Evolutionary conservation across 2,113 vertebrate genomes (phyloP).

Genomic region (Coptodon bakossiorum): DNA sequence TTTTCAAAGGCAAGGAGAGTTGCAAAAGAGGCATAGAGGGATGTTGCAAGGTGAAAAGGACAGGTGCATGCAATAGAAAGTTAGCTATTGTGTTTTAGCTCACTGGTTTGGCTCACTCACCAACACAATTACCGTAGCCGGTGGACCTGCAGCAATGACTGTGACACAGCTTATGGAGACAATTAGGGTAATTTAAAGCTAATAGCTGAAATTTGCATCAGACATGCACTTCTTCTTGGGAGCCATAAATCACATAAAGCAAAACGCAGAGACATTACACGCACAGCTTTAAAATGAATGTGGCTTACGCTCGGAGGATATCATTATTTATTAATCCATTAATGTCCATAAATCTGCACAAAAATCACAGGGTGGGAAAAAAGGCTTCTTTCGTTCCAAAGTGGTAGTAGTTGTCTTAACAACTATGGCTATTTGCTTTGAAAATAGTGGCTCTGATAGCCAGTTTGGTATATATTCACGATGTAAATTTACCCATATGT

Average conservation of each 20-base stretch:
- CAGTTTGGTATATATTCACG: not conserved
- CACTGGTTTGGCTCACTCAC: not conserved
- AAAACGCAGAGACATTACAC: not conserved
- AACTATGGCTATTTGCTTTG: not conserved
- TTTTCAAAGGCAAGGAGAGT: not conserved
- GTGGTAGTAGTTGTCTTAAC: not conserved
- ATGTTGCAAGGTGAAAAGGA: not conserved
- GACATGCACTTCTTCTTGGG: not conserved
- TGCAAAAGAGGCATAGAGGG: not conserved
- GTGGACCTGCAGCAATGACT: not conserved
- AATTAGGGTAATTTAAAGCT: not conserved
- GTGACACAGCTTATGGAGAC: not conserved
- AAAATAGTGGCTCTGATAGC: not conserved
- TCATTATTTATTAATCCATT: not conserved
- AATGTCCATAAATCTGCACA: not conserved
- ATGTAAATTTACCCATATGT: not conserved
- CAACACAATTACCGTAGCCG: not conserved
- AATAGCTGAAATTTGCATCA: not conserved
- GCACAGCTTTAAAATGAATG: not conserved
- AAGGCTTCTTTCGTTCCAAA: not conserved
- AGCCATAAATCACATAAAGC: not conserved
- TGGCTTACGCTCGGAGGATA: not conserved
- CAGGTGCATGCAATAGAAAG: not conserved
- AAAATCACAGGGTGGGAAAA: not conserved
- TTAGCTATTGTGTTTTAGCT: not conserved